These are phyloP conservation scores for Brachionus asplanchnoidis DNA, from an alignment of 1,140 invertebrate genomes.

Conservation along the genomic window DNA sequence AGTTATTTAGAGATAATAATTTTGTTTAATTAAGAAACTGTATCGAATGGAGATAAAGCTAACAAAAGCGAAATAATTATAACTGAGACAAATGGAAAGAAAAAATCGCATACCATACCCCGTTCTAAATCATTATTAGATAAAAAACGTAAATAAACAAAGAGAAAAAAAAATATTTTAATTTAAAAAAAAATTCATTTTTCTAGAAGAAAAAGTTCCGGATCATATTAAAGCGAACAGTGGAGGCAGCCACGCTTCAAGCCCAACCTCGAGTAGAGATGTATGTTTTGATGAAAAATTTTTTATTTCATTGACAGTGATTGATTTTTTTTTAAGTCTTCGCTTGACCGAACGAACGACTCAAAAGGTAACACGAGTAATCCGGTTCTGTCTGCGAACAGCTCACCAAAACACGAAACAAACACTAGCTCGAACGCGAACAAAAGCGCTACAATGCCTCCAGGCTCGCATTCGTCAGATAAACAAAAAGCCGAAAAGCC, in stretches of 20 bases:
- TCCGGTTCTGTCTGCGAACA: constrained; percentile 10
- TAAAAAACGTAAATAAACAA: neutral
- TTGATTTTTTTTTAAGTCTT: neutral
- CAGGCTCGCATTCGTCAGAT: neutral
- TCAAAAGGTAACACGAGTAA: constrained; percentile 6
- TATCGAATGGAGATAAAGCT: constrained; percentile 29
- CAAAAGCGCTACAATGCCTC: constrained; percentile 38
- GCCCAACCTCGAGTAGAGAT: constrained; percentile 25
- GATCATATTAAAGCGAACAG: constrained; percentile 12
- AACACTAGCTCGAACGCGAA: neutral
- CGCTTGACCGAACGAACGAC: constrained; percentile 7
- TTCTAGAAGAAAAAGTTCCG: constrained; percentile 3
- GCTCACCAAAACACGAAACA: neutral
- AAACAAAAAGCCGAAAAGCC: constrained; percentile 36
- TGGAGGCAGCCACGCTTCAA: constrained; percentile 10
- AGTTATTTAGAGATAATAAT: neutral
- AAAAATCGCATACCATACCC: constrained; percentile 36
- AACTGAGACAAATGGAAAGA: neutral
- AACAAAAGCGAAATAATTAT: constrained; percentile 37
- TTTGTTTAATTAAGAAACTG: neutral
- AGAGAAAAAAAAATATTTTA: neutral
- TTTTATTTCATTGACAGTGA: neutral
- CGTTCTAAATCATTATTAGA: constrained; percentile 24
- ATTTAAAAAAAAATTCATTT: neutral
- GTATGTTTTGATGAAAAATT: neutral